A percentile compares a stretch with the other conserved stretches of the same genome.
phyloP scores from a whole-genome alignment of 2,113 vertebrate species.

The Caranx melampygus region DNA sequence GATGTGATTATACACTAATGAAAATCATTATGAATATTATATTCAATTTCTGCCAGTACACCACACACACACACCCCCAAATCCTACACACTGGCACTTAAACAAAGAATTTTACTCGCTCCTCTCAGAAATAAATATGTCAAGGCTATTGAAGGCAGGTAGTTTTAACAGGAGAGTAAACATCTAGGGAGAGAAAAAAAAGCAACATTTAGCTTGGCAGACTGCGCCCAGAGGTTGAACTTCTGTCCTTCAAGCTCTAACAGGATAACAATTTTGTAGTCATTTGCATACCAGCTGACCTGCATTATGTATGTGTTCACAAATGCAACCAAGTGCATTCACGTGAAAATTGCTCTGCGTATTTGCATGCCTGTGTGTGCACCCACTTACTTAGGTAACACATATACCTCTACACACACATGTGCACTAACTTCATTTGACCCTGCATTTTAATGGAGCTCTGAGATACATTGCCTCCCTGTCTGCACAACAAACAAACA shows the following conservation, averaged over 20 bases:
- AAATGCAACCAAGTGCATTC: constrained; percentile 30
- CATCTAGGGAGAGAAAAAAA: constrained; percentile 1
- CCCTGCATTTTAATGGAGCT: constrained; percentile 8
- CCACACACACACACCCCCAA: too few relatives aligned
- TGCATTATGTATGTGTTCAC: constrained; percentile 48
- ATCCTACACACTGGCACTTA: too few relatives aligned
- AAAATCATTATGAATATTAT: too few relatives aligned
- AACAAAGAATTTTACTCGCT: background rate
- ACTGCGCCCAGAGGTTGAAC: constrained; percentile 27
- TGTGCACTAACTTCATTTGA: background rate
- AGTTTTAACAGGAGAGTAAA: constrained; percentile 7
- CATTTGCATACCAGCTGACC: constrained; percentile 40
- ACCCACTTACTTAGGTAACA: background rate
- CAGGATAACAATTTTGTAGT: constrained; percentile 43
- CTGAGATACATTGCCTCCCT: background rate
- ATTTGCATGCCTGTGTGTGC: background rate
- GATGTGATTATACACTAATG: too few relatives aligned
- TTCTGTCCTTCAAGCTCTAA: constrained; percentile 50
- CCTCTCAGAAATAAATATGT: constrained; percentile 7
- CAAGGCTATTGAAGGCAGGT: constrained; percentile 5
- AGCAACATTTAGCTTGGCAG: constrained; percentile 32
- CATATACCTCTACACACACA: background rate
- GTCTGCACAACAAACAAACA: background rate
- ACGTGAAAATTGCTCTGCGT: constrained; percentile 16
- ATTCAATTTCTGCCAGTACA: too few relatives aligned